phyloP scores from a whole-genome alignment of 2,888 invertebrate genomes.

The Chrysodeixis includens region DNA sequence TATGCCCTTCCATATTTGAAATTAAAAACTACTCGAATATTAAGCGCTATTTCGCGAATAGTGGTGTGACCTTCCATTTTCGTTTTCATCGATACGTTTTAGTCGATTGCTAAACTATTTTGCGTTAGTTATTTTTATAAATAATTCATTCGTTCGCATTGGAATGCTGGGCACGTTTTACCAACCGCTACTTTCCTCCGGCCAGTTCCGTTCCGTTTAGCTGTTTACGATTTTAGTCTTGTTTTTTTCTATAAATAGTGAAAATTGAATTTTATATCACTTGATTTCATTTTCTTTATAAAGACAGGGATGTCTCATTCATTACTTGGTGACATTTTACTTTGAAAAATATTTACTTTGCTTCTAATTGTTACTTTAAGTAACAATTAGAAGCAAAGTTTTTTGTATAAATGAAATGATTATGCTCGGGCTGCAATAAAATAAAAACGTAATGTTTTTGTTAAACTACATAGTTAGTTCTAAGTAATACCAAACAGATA shows the following conservation, averaged over 20 bases:
- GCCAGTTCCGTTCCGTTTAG: not conserved
- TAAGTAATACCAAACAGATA: no score
- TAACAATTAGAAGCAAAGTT: no score
- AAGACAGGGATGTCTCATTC: not conserved
- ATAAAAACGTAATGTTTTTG: no score
- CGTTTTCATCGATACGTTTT: not conserved
- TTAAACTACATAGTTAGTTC: no score
- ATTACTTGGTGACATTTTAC: not conserved
- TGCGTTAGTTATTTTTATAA: not conserved
- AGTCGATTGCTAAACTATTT: not conserved
- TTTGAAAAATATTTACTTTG: no score
- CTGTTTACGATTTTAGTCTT: not conserved
- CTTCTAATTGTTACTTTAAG: no score
- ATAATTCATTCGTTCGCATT: constrained; percentile 4
- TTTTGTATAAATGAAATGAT: no score
- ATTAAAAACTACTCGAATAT: not conserved
- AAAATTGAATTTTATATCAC: not conserved
- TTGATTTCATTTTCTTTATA: not conserved
- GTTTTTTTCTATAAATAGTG: not conserved
- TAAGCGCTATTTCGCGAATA: not conserved
- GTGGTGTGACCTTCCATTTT: not conserved
- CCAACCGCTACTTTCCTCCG: not conserved
- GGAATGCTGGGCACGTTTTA: not conserved
- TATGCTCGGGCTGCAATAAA: no score
- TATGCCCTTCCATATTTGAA: no score